Percentiles rank a stretch among this genome's conserved stretches.
phyloP scores from a whole-genome alignment of 2,113 vertebrate species.

The Ahaetulla prasina region DNA sequence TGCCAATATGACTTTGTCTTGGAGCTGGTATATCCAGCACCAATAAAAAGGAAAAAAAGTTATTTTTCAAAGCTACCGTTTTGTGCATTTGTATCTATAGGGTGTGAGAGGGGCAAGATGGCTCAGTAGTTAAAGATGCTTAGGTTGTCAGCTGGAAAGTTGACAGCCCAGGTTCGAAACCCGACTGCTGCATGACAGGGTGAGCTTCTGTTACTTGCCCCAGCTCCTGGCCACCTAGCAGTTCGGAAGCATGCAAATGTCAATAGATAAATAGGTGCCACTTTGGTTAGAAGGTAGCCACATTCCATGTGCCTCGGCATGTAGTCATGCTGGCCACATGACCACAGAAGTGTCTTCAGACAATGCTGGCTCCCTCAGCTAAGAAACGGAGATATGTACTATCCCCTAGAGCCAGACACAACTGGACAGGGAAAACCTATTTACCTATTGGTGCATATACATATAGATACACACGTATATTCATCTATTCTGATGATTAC shows the following conservation, averaged over 20 bases:
- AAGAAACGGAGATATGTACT: not conserved
- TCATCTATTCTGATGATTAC: not conserved
- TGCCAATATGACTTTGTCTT: constrained; percentile 10
- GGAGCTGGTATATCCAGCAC: constrained; percentile 25
- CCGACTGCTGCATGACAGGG: not conserved
- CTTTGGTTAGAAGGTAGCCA: not conserved
- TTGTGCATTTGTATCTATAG: not conserved
- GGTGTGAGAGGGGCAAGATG: not conserved
- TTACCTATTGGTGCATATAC: not conserved
- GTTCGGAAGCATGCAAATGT: not conserved
- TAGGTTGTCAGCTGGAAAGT: not conserved
- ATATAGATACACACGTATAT: not conserved
- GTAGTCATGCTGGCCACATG: not conserved
- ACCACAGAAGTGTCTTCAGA: not conserved
- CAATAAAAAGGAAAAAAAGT: not conserved
- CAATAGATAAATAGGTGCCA: not conserved
- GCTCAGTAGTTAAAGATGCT: not conserved
- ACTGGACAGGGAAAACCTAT: not conserved
- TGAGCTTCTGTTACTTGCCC: not conserved
- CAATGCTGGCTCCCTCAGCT: not conserved
- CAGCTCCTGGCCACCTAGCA: not conserved
- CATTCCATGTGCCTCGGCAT: not conserved
- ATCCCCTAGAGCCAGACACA: not conserved
- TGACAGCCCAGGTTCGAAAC: not conserved
- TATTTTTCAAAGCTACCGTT: not conserved